phyloP scores from a whole-genome alignment of 2,888 invertebrate species.

The Drosophila paranaensis region DNA sequence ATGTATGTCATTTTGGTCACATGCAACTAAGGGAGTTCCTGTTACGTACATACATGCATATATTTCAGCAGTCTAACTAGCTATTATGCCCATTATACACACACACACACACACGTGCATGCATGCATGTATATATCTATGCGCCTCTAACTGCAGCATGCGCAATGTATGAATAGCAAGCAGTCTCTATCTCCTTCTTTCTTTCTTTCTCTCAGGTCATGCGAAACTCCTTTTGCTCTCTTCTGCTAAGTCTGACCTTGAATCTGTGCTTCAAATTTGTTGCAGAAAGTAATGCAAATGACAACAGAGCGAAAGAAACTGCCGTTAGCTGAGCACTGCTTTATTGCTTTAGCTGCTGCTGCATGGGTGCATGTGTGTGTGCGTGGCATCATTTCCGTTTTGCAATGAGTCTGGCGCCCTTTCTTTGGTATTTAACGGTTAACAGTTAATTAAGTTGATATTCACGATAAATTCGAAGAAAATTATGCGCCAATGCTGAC shows the following conservation, averaged over 20 bases:
- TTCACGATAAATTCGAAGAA: conserved; percentile 74
- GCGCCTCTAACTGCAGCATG: not conserved
- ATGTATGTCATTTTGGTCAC: conserved; percentile 65
- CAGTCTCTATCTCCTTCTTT: not conserved
- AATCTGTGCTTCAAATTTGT: not conserved
- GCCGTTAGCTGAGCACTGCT: not conserved
- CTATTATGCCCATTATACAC: conserved; percentile 48
- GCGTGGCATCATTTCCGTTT: conserved; percentile 68
- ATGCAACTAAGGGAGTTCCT: conserved; percentile 68
- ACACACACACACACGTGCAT: conserved; percentile 19
- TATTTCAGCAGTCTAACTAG: conserved; percentile 61
- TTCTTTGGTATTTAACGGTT: conserved; percentile 59
- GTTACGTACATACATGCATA: conserved; percentile 45
- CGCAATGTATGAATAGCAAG: not conserved
- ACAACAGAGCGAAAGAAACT: not conserved
- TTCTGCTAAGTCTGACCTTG: not conserved
- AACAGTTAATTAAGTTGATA: conserved; percentile 74
- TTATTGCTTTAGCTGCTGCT: not conserved
- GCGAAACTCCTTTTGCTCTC: not conserved
- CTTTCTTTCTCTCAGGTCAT: not conserved
- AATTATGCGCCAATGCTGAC: conserved; percentile 44
- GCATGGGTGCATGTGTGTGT: not conserved
- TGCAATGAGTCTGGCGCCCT: conserved; percentile 11
- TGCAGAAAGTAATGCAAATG: not conserved
- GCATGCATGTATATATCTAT: not conserved